Conservation (phyloP, 2,888 invertebrate species). For the Andricus curvator region DNA sequence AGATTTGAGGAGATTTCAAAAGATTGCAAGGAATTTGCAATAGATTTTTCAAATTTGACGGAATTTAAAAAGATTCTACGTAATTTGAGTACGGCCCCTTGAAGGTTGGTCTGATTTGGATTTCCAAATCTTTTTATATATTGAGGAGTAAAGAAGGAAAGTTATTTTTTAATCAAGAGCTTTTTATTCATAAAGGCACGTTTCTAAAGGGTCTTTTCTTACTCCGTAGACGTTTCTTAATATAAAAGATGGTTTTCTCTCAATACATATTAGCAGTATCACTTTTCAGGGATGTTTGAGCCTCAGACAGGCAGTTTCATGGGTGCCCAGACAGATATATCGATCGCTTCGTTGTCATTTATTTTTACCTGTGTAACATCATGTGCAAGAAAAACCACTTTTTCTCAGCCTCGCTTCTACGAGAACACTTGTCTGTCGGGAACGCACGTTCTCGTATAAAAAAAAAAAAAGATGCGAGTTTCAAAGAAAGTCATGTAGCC, state of each 20-base stretch:
- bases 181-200: background rate
- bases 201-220: background rate
- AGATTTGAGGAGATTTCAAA: no score
- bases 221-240: background rate
- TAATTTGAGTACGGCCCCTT: no score
- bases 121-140: no score
- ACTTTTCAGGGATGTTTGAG: constrained; percentile 13
- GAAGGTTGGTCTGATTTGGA: no score
- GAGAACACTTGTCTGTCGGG: constrained; percentile 32
- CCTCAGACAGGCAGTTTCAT: constrained; percentile 16
- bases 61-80: no score
- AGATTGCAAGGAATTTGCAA: no score
- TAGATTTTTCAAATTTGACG: no score
- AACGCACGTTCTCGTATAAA: constrained; percentile 33
- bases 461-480: constrained; percentile 5
- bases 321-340: constrained; percentile 49
- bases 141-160: background rate
- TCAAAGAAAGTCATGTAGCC: constrained; percentile 30
- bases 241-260: constrained; percentile 4
- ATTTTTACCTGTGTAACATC: constrained; percentile 18
- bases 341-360: constrained; percentile 45
- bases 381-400: constrained; percentile 14
- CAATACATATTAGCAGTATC: constrained; percentile 28
- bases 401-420: background rate
- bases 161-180: background rate